Evolutionary conservation across 2,797 vertebrate species (phyloP).

Genomic region (Spinus olivaceus): DNA sequence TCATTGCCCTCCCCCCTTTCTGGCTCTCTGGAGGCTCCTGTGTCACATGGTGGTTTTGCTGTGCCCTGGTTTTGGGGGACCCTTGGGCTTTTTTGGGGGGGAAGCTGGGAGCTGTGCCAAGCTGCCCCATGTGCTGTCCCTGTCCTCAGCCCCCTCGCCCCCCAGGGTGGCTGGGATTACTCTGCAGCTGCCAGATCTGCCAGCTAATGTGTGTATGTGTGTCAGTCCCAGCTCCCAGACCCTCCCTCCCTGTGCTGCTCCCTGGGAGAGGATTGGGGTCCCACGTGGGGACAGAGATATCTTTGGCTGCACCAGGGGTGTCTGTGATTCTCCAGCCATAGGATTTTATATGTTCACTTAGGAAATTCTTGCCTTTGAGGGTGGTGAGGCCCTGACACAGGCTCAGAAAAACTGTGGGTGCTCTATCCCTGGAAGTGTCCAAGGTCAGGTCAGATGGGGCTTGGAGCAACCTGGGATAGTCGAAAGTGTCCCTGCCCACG

Average conservation of each 20-base stretch:
- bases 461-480: not conserved
- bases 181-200: not conserved
- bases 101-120: rapidly evolving
- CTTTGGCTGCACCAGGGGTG: not conserved
- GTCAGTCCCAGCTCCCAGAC: not conserved
- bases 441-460: not conserved
- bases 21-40: rapidly evolving
- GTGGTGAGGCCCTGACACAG: not conserved
- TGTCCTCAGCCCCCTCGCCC: rapidly evolving
- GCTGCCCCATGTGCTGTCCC: rapidly evolving
- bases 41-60: rapidly evolving
- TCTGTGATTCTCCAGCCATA: rapidly evolving
- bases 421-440: not conserved
- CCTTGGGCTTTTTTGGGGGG: rapidly evolving
- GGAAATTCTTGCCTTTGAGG: not conserved
- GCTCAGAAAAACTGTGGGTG: not conserved
- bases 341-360: not conserved
- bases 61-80: not conserved
- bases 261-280: not conserved
- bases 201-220: rapidly evolving
- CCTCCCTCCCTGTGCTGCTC: not conserved
- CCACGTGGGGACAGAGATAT: rapidly evolving
- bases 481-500: not conserved
- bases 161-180: rapidly evolving
- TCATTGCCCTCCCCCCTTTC: rapidly evolving